These are phyloP conservation scores for Delia radicum DNA, from an alignment of 1,140 invertebrate species.

Conservation along the genomic window DNA sequence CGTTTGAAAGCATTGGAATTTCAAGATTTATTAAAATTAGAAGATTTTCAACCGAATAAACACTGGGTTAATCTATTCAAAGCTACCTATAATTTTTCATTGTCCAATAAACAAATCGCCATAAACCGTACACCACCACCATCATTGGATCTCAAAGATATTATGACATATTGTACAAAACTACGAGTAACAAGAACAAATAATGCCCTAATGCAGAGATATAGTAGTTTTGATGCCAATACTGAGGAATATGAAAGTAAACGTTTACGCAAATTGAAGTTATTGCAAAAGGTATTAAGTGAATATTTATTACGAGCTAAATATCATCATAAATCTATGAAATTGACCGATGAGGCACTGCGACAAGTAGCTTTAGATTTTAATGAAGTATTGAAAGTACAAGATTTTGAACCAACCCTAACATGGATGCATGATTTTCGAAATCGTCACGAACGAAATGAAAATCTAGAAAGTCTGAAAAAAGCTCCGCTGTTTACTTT, in stretches of 20 bases:
- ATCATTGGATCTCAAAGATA: slow-evolving; percentile 44
- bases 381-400: slow-evolving; percentile 46
- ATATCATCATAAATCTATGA: slow-evolving; percentile 35
- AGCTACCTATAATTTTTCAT: slow-evolving; percentile 44
- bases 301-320: slow-evolving; percentile 45
- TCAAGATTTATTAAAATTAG: slow-evolving; percentile 42
- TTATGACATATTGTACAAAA: slow-evolving; percentile 48
- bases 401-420: slow-evolving; percentile 46
- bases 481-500: slow-evolving; percentile 38
- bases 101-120: slow-evolving; percentile 45
- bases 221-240: not conserved
- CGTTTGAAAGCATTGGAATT: slow-evolving; percentile 45
- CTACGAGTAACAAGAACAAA: slow-evolving; percentile 22
- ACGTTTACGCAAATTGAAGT: slow-evolving; percentile 43
- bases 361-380: slow-evolving; percentile 40
- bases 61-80: slow-evolving; percentile 51
- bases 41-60: slow-evolving; percentile 46
- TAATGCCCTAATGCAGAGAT: not conserved
- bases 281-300: slow-evolving; percentile 41
- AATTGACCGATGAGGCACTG: slow-evolving; percentile 37
- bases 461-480: not conserved
- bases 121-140: slow-evolving; percentile 41
- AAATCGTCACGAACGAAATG: slow-evolving; percentile 20
- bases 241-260: slow-evolving; percentile 35
- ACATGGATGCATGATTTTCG: slow-evolving; percentile 46